Evolutionary conservation across 2,888 invertebrate species (phyloP).

Genomic region (Protodeltote pygarga): DNA sequence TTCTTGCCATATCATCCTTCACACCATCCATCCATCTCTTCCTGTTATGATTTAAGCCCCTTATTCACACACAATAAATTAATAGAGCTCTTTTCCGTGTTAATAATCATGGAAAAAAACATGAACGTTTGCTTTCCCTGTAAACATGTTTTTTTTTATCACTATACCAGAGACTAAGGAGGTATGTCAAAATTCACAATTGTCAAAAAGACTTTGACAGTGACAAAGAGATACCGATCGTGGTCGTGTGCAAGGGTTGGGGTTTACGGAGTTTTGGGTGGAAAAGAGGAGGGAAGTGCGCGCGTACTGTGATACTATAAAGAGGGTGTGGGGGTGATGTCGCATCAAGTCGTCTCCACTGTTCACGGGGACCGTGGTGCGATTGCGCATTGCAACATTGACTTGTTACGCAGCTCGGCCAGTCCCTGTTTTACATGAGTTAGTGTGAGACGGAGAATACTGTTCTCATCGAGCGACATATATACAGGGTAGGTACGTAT

Average conservation of each 20-base stretch:
- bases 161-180: too few relatives aligned
- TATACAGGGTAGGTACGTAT: conserved; percentile 69
- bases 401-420: conserved; percentile 57
- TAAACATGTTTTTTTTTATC: too few relatives aligned
- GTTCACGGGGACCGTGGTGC: conserved; percentile 51
- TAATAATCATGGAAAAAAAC: too few relatives aligned
- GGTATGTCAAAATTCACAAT: neutral
- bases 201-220: conserved; percentile 11
- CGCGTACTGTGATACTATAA: conserved; percentile 36
- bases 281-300: conserved; percentile 40
- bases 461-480: conserved; percentile 68
- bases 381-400: conserved; percentile 71
- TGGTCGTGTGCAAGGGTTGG: conserved; percentile 17
- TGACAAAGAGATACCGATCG: conserved; percentile 11
- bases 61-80: too few relatives aligned
- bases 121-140: too few relatives aligned
- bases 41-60: too few relatives aligned
- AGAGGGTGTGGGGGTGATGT: conserved; percentile 51
- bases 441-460: conserved; percentile 77
- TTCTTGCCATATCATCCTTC: too few relatives aligned
- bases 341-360: conserved; percentile 45
- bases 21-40: too few relatives aligned
- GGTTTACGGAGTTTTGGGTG: conserved; percentile 42
- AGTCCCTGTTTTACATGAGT: conserved; percentile 59
- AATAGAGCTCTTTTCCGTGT: too few relatives aligned